Conservation (phyloP, 2,888 invertebrate genomes). For the Asteroscopus sphinx region DNA sequence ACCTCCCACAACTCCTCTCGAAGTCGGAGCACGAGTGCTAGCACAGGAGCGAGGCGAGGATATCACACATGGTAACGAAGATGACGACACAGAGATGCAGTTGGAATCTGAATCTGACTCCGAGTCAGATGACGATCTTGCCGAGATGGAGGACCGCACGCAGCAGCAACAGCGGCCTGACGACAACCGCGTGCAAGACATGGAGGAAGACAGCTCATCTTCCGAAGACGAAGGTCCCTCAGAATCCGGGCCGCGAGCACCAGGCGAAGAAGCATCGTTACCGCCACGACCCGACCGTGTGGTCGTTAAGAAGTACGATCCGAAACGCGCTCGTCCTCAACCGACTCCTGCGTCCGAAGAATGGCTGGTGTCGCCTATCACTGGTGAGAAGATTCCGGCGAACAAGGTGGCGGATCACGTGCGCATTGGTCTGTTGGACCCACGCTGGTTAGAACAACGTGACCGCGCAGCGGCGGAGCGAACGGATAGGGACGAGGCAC, state of each 20-base stretch:
- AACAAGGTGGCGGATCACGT: constrained; percentile 99
- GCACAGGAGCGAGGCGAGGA: constrained; percentile 94
- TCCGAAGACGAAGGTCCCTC: constrained; percentile 84
- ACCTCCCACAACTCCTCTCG: constrained; percentile 98
- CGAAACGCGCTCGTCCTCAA: constrained; percentile 91
- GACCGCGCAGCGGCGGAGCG: constrained; percentile 98
- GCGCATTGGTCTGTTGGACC: constrained; percentile 98
- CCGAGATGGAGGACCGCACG: constrained; percentile 92
- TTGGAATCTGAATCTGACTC: constrained; percentile 95
- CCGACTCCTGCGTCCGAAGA: constrained; percentile 92
- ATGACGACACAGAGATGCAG: constrained; percentile 97
- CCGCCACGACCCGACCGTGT: constrained; percentile 98
- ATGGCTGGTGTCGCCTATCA: constrained; percentile 99
- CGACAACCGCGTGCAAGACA: constrained; percentile 93
- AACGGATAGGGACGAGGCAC: constrained; percentile 93
- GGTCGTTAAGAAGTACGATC: constrained; percentile 99
- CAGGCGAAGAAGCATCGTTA: constrained; percentile 91
- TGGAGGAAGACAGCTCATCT: constrained; percentile 96
- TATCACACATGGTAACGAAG: constrained; percentile 83
- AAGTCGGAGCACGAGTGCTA: constrained; percentile 98
- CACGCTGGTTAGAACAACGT: constrained; percentile 99
- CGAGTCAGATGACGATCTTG: constrained; percentile 85
- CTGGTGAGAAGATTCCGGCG: constrained; percentile 99
- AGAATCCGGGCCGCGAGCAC: constrained; percentile 65
- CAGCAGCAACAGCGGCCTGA: constrained; percentile 82